A percentile compares a stretch with the other conserved stretches of the same genome.
phyloP scores from a whole-genome alignment of 2,888 invertebrate species.

The Erpobdella octoculata region DNA sequence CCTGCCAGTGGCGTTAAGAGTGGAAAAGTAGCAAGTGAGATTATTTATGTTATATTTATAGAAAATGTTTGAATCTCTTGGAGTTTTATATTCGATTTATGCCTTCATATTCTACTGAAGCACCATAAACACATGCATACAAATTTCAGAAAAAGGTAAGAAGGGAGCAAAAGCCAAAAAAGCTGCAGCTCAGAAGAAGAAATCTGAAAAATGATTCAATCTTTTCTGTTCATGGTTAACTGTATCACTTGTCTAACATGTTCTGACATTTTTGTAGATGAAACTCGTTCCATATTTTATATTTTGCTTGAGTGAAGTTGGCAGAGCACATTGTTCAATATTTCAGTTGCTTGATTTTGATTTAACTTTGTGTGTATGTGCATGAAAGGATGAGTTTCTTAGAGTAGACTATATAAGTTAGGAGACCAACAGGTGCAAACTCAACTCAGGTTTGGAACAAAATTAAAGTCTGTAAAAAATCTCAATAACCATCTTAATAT shows the following conservation, averaged over 20 bases:
- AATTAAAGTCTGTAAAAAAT: not conserved
- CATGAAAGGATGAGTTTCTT: not conserved
- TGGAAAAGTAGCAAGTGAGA: conserved; percentile 14
- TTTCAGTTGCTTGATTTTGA: not conserved
- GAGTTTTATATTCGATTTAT: not conserved
- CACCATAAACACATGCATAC: not conserved
- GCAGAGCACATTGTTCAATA: not conserved
- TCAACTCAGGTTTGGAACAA: no score
- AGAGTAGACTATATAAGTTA: no score
- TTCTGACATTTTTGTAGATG: not conserved
- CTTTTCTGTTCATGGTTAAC: no score
- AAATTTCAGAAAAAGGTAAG: conserved; percentile 14
- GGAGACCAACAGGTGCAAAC: no score
- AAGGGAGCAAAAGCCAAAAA: conserved; percentile 17
- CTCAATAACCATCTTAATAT: not conserved
- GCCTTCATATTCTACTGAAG: no score
- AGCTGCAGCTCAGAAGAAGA: conserved; percentile 1
- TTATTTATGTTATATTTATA: not conserved
- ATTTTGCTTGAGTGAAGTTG: not conserved
- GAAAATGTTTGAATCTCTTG: not conserved
- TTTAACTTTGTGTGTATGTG: not conserved
- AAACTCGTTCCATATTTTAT: not conserved
- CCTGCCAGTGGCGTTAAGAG: not conserved
- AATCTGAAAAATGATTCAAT: not conserved
- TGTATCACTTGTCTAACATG: not conserved